phyloP scores from a whole-genome alignment of 2,113 vertebrate genomes.

The Trematocara nigrifrons region DNA sequence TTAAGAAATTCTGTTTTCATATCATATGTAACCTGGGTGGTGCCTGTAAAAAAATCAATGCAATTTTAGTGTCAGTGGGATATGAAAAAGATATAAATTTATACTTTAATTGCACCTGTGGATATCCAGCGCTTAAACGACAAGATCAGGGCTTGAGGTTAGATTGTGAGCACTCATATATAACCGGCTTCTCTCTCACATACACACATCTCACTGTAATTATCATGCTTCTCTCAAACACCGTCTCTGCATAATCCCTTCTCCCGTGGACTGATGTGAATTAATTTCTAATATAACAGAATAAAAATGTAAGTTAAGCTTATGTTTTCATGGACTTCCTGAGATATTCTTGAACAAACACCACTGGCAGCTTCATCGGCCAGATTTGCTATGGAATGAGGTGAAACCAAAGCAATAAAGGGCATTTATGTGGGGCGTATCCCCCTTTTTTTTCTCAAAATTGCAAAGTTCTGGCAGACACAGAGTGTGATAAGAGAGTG shows the following conservation, averaged over 20 bases:
- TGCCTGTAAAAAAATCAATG: neutral
- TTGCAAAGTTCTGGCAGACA: neutral
- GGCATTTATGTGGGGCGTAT: neutral
- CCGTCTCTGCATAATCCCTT: constrained; percentile 1
- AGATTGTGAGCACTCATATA: neutral
- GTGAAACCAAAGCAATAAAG: neutral
- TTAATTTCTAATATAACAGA: constrained; percentile 1
- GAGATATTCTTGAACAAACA: neutral
- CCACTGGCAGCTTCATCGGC: neutral
- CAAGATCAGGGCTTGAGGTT: neutral
- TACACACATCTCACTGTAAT: neutral
- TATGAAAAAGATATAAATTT: neutral
- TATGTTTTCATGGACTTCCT: neutral
- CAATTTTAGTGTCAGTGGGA: neutral
- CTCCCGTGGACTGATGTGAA: neutral
- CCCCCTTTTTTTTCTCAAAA: neutral
- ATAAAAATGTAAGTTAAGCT: neutral
- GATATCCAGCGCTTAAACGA: neutral
- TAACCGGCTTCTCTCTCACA: neutral
- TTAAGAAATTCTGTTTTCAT: neutral
- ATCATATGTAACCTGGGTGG: neutral
- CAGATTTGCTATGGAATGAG: neutral
- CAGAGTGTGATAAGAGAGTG: neutral
- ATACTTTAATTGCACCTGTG: neutral
- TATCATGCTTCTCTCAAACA: neutral